phyloP scores from a whole-genome alignment of 2,888 invertebrate species.

The Ophraella communa region DNA sequence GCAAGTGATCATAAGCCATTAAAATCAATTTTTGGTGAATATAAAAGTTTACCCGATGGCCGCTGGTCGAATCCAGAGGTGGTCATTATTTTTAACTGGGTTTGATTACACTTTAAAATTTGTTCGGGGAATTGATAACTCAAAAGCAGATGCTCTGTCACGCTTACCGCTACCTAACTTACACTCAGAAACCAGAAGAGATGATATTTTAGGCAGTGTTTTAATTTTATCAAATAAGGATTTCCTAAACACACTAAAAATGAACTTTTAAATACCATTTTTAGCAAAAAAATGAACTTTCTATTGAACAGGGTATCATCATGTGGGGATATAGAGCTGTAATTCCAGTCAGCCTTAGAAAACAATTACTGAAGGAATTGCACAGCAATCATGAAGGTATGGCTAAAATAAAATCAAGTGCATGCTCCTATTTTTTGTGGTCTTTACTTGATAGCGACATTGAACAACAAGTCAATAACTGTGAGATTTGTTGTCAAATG shows the following conservation, averaged over 20 bases:
- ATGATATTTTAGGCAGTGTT: background rate
- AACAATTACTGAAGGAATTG: slow-evolving; percentile 28
- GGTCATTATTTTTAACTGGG: slow-evolving; percentile 27
- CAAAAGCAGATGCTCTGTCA: slow-evolving; percentile 7
- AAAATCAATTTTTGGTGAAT: slow-evolving; percentile 39
- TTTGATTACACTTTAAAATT: slow-evolving; percentile 7
- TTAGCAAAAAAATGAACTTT: slow-evolving; percentile 16
- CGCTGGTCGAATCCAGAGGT: slow-evolving; percentile 31
- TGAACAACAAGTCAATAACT: background rate
- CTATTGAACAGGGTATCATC: slow-evolving; percentile 24
- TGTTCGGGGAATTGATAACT: slow-evolving; percentile 9
- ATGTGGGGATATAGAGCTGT: slow-evolving; percentile 35
- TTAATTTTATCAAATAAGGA: background rate
- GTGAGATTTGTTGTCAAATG: slow-evolving; percentile 2
- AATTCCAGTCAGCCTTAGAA: slow-evolving; percentile 23
- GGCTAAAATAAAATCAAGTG: slow-evolving; percentile 19
- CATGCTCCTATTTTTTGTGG: slow-evolving; percentile 21
- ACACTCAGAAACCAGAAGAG: background rate
- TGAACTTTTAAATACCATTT: background rate
- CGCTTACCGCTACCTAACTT: background rate
- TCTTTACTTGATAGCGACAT: slow-evolving; percentile 12
- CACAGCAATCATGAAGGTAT: slow-evolving; percentile 35
- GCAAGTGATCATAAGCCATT: slow-evolving; percentile 50
- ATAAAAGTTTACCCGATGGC: slow-evolving; percentile 50
- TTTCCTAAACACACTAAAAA: background rate